Conservation (phyloP, 2,797 vertebrate species). For the Melanotaenia parkinsoni region DNA sequence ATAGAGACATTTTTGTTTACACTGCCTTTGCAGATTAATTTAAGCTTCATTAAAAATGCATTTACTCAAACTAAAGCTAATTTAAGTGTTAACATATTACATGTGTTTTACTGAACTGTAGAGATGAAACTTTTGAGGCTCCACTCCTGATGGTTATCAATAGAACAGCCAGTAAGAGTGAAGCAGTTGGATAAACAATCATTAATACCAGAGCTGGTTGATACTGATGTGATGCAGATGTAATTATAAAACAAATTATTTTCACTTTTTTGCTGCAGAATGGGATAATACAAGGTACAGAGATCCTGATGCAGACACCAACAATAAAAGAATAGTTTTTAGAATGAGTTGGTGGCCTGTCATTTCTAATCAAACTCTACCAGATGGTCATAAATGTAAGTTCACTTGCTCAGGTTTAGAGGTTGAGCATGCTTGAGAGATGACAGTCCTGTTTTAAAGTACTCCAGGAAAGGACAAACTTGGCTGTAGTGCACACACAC, state of each 20-base stretch:
- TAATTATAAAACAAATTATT: too few species aligned
- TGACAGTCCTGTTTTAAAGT: constrained; percentile 44
- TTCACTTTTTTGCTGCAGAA: too few species aligned
- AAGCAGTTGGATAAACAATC: too few species aligned
- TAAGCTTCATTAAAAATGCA: not conserved
- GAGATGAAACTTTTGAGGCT: too few species aligned
- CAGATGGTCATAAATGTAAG: constrained; percentile 54
- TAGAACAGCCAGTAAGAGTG: too few species aligned
- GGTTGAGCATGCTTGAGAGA: constrained; percentile 47
- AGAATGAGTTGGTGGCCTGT: constrained; percentile 18
- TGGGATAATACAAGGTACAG: too few species aligned
- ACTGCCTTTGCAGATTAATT: not conserved
- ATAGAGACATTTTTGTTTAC: not conserved
- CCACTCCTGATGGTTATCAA: too few species aligned
- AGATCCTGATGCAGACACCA: too few species aligned
- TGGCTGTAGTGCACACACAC: constrained; percentile 7
- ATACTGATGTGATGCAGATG: too few species aligned
- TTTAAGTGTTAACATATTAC: not conserved
- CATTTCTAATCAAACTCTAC: constrained; percentile 46
- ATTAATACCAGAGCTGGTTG: too few species aligned
- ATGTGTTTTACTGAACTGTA: not conserved
- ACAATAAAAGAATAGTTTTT: not conserved
- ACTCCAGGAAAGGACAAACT: constrained; percentile 35
- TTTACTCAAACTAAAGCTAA: not conserved
- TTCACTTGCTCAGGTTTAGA: constrained; percentile 45